Percentiles rank a stretch among this genome's conserved stretches.
Conservation (phyloP, 2,888 invertebrate genomes). For the Kryphioiulus occultus region DNA sequence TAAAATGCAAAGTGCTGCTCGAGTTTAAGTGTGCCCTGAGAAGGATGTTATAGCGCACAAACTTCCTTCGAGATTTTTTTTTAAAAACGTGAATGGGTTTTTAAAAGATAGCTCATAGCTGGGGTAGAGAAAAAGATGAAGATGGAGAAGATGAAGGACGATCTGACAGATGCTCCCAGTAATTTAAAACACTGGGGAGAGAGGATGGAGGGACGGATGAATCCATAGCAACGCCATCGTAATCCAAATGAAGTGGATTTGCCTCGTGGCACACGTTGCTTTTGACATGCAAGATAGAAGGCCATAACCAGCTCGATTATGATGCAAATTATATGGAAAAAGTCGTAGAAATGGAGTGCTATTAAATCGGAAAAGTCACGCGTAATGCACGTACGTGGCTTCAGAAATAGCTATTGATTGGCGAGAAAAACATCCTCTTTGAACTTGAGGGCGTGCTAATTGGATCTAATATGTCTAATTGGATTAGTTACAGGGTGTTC, state of each 20-base stretch:
- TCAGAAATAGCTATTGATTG: not conserved
- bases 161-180: conserved; percentile 13
- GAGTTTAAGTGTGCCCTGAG: not conserved
- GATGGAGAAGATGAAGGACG: conserved; percentile 35
- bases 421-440: not conserved
- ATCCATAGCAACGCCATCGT: conserved; percentile 31
- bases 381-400: not conserved
- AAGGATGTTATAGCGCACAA: not conserved
- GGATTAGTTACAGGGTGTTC: not conserved
- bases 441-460: not conserved
- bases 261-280: not conserved
- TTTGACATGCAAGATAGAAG: conserved; percentile 30
- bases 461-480: not conserved
- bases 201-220: not conserved
- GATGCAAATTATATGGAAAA: conserved; percentile 6
- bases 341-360: not conserved
- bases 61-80: conserved; percentile 6
- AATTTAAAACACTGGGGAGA: conserved; percentile 6
- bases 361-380: conserved; percentile 26
- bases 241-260: conserved; percentile 25
- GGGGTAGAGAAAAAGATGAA: conserved; percentile 28
- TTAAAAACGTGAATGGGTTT: conserved; percentile 16
- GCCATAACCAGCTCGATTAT: conserved; percentile 31
- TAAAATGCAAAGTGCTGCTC: conserved; percentile 26
- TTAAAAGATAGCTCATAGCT: conserved; percentile 35